phyloP scores from a whole-genome alignment of 2,888 invertebrate genomes.

The Teleogryllus oceanicus region DNA sequence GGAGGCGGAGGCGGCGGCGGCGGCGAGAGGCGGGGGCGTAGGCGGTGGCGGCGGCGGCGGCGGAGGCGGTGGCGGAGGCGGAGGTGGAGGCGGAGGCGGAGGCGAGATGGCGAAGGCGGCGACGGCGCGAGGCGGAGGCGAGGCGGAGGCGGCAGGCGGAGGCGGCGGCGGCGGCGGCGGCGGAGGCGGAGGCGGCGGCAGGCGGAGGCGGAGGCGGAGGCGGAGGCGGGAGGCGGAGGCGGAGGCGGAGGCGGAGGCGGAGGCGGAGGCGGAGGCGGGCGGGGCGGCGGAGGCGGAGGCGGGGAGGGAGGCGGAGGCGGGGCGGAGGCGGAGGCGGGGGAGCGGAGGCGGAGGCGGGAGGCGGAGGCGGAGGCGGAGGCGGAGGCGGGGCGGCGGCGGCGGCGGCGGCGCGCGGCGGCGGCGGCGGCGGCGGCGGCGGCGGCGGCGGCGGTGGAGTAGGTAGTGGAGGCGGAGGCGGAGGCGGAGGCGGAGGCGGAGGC shows the following conservation, averaged over 20 bases:
- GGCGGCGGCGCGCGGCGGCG: too few relatives aligned
- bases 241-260: background rate
- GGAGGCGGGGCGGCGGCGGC: too few relatives aligned
- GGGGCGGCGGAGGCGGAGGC: background rate
- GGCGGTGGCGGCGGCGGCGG: background rate
- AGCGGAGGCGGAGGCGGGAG: too few relatives aligned
- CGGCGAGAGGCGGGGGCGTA: background rate
- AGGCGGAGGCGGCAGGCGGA: too few relatives aligned
- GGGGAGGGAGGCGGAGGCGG: too few relatives aligned
- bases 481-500: background rate
- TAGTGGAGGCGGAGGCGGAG: too few relatives aligned
- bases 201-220: background rate
- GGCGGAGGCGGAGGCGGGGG: background rate
- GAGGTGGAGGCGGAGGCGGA: too few relatives aligned
- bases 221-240: background rate
- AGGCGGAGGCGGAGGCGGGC: background rate
- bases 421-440: background rate
- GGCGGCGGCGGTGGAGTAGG: too few relatives aligned
- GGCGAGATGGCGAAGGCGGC: too few relatives aligned
- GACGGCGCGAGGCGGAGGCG: too few relatives aligned
- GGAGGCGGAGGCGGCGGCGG: background rate
- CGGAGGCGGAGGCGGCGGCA: background rate
- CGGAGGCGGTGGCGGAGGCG: too few relatives aligned
- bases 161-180: background rate
- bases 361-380: too few relatives aligned